These are phyloP conservation scores for Phymastichus coffea DNA, from an alignment of 1,140 invertebrate species.

Conservation along the genomic window DNA sequence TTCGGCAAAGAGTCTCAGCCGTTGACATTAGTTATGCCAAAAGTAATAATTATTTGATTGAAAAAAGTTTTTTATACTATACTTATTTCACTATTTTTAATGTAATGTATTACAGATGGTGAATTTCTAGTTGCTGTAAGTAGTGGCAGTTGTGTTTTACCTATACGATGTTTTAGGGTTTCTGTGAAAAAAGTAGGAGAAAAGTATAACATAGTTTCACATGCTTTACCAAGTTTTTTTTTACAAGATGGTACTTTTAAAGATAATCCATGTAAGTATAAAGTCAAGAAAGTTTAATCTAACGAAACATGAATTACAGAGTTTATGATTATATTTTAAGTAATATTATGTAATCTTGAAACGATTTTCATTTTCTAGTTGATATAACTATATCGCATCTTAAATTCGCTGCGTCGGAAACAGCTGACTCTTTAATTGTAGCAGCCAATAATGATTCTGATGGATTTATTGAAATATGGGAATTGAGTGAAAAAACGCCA, in stretches of 20 bases:
- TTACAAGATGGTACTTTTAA: conserved; percentile 63
- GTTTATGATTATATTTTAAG: neutral
- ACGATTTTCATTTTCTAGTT: conserved; percentile 27
- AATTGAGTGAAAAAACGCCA: conserved; percentile 76
- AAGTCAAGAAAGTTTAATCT: conserved; percentile 5
- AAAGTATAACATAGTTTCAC: conserved; percentile 64
- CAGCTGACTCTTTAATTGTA: conserved; percentile 78
- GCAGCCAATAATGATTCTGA: conserved; percentile 64
- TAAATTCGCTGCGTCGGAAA: conserved; percentile 79
- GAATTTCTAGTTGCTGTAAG: conserved; percentile 75
- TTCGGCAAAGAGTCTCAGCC: conserved; percentile 71
- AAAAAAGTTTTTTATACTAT: neutral
- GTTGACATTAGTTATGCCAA: conserved; percentile 76
- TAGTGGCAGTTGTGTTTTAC: conserved; percentile 67
- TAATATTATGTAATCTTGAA: conserved; percentile 5
- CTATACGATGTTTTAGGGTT: conserved; percentile 76
- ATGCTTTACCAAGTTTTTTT: conserved; percentile 81
- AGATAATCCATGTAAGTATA: conserved; percentile 48
- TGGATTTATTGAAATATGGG: conserved; percentile 83
- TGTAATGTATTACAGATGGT: conserved; percentile 61
- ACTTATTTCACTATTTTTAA: conserved; percentile 23
- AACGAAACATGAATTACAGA: neutral
- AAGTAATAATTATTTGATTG: conserved; percentile 53
- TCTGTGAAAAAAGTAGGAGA: conserved; percentile 62
- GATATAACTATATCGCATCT: conserved; percentile 63